Evolutionary conservation across 2,113 vertebrate genomes (phyloP).

Genomic region (Larimichthys crocea): DNA sequence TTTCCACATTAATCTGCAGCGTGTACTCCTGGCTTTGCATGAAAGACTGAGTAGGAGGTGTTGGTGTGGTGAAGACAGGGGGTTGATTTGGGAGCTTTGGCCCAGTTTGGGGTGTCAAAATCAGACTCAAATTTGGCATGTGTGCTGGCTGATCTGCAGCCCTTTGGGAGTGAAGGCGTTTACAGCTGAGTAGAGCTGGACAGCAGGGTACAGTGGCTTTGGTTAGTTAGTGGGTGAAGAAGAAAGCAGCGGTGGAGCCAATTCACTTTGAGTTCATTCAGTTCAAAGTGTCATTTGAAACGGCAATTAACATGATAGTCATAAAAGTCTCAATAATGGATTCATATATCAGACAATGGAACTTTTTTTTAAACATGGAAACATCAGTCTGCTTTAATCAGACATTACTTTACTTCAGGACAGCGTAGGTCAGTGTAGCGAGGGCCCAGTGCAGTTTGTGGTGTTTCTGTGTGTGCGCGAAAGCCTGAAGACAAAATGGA

Average conservation of each 20-base stretch:
- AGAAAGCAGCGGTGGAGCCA: slow-evolving; percentile 14
- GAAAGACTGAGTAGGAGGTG: slow-evolving; percentile 1
- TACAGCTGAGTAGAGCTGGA: slow-evolving; percentile 25
- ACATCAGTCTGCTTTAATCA: not conserved
- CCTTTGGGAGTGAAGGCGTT: slow-evolving; percentile 34
- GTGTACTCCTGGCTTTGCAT: slow-evolving; percentile 12
- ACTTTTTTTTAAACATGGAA: slow-evolving; percentile 4
- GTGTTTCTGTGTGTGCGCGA: not conserved
- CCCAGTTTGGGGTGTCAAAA: slow-evolving; percentile 41
- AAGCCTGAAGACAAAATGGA: slow-evolving; percentile 14
- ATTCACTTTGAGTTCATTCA: slow-evolving; percentile 25
- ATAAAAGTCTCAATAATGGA: not conserved
- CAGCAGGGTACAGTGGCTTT: slow-evolving; percentile 33
- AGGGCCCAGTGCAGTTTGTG: not conserved
- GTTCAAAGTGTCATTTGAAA: slow-evolving; percentile 39
- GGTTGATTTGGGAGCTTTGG: slow-evolving; percentile 40
- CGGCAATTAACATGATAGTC: not conserved
- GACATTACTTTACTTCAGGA: not conserved
- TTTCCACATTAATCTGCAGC: slow-evolving; percentile 23
- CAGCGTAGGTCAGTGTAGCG: not conserved
- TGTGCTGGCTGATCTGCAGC: slow-evolving; percentile 46
- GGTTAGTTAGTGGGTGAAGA: slow-evolving; percentile 24
- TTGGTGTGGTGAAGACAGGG: not conserved
- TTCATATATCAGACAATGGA: not conserved
- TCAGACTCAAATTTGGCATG: slow-evolving; percentile 36